Evolutionary conservation across 2,888 invertebrate species (phyloP).

Genomic region (Orthosia gracilis): DNA sequence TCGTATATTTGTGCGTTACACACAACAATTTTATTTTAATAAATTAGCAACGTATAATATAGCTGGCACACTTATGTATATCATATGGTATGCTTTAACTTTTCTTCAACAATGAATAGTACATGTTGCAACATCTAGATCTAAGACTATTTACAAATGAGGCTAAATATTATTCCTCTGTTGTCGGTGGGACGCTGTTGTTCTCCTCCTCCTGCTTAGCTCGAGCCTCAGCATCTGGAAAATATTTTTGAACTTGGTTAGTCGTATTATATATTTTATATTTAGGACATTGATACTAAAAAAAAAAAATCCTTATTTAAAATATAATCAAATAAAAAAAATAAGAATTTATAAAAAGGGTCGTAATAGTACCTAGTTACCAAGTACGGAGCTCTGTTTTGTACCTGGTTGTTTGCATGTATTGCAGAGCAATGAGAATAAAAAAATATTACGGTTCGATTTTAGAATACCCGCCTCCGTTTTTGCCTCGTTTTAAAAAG

Average conservation of each 20-base stretch:
- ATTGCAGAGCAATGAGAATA: too few relatives aligned
- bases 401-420: too few relatives aligned
- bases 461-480: too few relatives aligned
- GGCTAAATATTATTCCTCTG: constrained; percentile 91
- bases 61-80: constrained; percentile 73
- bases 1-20: constrained; percentile 82
- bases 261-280: background rate
- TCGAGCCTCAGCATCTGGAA: constrained; percentile 91
- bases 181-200: constrained; percentile 76
- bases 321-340: too few relatives aligned
- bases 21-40: constrained; percentile 68
- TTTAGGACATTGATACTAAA: background rate
- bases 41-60: constrained; percentile 72
- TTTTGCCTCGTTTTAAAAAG: too few relatives aligned
- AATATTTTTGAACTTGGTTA: constrained; percentile 17
- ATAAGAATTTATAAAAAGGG: too few relatives aligned
- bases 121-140: constrained; percentile 86
- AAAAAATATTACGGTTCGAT: too few relatives aligned
- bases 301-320: too few relatives aligned
- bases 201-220: constrained; percentile 88
- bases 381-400: too few relatives aligned
- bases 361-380: too few relatives aligned
- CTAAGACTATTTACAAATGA: constrained; percentile 89
- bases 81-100: constrained; percentile 74
- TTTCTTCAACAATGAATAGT: constrained; percentile 84